phyloP scores from a whole-genome alignment of 2,797 vertebrate genomes.

The Pygocentrus nattereri region DNA sequence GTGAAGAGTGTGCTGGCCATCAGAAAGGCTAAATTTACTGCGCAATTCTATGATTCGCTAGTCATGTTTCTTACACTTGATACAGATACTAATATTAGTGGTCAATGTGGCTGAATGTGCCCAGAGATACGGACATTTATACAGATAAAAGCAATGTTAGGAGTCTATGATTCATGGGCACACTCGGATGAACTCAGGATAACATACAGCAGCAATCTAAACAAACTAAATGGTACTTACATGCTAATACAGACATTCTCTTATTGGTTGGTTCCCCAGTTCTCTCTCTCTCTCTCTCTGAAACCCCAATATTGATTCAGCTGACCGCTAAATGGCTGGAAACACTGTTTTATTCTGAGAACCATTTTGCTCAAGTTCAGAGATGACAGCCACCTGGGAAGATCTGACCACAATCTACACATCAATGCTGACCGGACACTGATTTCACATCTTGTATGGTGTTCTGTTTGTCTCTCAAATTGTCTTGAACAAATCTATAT shows the following conservation, averaged over 20 bases:
- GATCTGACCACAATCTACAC: slow-evolving; percentile 56
- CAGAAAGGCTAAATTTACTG: not conserved
- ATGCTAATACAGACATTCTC: slow-evolving; percentile 48
- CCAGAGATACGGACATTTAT: too few relatives aligned
- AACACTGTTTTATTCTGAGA: slow-evolving; percentile 59
- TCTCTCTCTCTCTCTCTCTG: slow-evolving; percentile 69
- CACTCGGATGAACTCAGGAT: not conserved
- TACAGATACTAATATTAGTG: not conserved
- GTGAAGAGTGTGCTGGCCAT: not conserved
- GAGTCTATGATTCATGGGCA: not conserved
- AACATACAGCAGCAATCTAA: slow-evolving; percentile 5
- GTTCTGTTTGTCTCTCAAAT: not conserved
- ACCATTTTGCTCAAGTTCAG: slow-evolving; percentile 51
- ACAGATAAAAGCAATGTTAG: too few relatives aligned
- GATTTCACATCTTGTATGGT: slow-evolving; percentile 36
- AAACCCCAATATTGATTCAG: slow-evolving; percentile 67
- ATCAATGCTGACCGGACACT: slow-evolving; percentile 59
- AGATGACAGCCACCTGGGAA: slow-evolving; percentile 54
- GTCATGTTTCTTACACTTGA: not conserved
- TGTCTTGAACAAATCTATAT: not conserved
- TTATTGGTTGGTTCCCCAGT: slow-evolving; percentile 63
- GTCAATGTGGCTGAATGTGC: not conserved
- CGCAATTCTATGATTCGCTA: not conserved
- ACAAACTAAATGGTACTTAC: slow-evolving; percentile 65
- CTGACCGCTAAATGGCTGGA: slow-evolving; percentile 66